Conservation (phyloP, 2,113 vertebrate species). For the Setophaga coronata region DNA sequence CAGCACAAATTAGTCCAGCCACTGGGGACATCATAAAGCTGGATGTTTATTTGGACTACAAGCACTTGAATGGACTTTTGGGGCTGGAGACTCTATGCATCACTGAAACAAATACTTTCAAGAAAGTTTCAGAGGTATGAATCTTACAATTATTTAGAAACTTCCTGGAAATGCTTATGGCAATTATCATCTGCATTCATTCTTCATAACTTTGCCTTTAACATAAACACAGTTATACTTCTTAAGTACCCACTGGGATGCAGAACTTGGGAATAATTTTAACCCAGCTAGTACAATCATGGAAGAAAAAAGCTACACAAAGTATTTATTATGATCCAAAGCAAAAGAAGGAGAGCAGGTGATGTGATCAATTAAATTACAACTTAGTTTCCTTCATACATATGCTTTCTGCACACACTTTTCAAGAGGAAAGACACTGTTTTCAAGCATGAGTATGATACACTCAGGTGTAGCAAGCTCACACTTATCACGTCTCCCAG, state of each 20-base stretch:
- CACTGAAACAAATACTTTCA: background rate
- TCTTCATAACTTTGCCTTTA: background rate
- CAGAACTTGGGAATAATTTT: background rate
- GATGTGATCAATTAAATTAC: background rate
- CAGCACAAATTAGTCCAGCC: background rate
- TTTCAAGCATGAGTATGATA: background rate
- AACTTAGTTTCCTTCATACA: background rate
- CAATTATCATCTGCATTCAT: background rate
- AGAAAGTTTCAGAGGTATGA: background rate
- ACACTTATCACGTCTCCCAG: background rate
- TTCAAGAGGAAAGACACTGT: background rate
- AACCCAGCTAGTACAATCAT: background rate
- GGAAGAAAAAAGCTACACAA: background rate
- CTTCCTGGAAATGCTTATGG: background rate
- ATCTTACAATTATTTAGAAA: background rate
- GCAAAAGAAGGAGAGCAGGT: background rate
- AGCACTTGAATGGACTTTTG: background rate
- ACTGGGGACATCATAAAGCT: background rate
- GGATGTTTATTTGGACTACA: background rate
- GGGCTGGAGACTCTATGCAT: background rate
- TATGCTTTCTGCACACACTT: background rate
- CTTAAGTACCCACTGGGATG: background rate
- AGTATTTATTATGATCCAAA: background rate
- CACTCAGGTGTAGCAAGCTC: rapidly evolving
- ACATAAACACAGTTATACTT: background rate